Evolutionary conservation across 92 coral and sea anemone species (phyloP).

Genomic region (Metridium senile): DNA sequence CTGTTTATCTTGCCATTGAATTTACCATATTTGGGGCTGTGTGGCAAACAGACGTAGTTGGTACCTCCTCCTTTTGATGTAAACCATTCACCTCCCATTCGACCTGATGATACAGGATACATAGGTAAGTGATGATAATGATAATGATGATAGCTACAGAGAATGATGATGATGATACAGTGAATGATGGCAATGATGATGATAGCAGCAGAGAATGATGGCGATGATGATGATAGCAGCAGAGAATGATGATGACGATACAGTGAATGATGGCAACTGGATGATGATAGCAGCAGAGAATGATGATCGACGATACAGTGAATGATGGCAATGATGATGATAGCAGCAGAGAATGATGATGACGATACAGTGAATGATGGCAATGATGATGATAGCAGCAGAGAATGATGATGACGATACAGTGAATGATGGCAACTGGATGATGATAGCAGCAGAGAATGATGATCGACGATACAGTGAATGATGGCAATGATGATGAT

Average conservation of each 20-base stretch:
- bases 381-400: too few species aligned
- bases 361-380: too few species aligned
- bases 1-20: conserved; percentile 36
- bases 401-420: too few species aligned
- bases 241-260: not conserved
- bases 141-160: too few species aligned
- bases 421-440: too few species aligned
- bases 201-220: too few species aligned
- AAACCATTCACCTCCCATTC: conserved; percentile 31
- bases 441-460: too few species aligned
- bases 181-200: not conserved
- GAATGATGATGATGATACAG: not conserved
- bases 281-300: not conserved
- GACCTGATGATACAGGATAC: conserved; percentile 24
- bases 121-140: not conserved
- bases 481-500: not conserved
- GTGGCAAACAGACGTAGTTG: conserved; percentile 47
- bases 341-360: too few species aligned
- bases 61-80: conserved; percentile 39
- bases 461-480: not conserved
- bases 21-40: conserved; percentile 49
- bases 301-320: too few species aligned
- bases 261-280: not conserved
- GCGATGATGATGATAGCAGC: not conserved
- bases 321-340: too few species aligned